Conservation (phyloP, 2,888 invertebrate genomes). For the Ernsta delagoae region DNA sequence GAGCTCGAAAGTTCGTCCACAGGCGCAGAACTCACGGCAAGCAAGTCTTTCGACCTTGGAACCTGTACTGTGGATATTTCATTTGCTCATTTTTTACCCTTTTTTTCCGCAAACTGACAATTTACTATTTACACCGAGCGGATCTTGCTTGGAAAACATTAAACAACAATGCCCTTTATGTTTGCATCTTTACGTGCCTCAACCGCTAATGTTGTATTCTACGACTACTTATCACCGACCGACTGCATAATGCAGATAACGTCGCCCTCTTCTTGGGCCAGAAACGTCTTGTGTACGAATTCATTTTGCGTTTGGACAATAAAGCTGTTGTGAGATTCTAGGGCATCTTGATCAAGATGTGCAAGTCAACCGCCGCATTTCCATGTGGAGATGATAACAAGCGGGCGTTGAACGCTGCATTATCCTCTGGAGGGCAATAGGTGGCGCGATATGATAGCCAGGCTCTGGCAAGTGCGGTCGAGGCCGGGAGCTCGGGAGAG, state of each 20-base stretch:
- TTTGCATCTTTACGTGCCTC: conserved; percentile 16
- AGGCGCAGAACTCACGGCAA: conserved; percentile 69
- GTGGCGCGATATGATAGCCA: conserved; percentile 73
- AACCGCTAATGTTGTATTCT: no score
- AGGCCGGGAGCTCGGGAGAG: conserved; percentile 76
- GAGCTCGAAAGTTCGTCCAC: conserved; percentile 75
- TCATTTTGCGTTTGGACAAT: conserved; percentile 36
- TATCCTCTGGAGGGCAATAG: conserved; percentile 74
- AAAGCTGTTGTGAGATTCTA: conserved; percentile 43
- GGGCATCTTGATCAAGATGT: conserved; percentile 47
- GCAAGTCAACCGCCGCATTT: conserved; percentile 48
- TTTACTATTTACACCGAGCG: conserved; percentile 46
- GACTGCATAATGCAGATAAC: conserved; percentile 6
- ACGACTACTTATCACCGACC: conserved; percentile 20
- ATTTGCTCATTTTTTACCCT: conserved; percentile 64
- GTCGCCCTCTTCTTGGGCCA: conserved; percentile 22
- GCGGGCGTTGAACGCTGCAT: conserved; percentile 68
- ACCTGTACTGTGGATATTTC: conserved; percentile 71
- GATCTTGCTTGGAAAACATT: conserved; percentile 43
- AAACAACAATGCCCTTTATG: conserved; percentile 34
- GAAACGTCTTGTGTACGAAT: conserved; percentile 31
- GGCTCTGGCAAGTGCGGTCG: conserved; percentile 68
- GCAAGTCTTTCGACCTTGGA: conserved; percentile 75
- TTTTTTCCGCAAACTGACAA: conserved; percentile 71
- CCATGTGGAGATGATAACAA: conserved; percentile 60